Evolutionary conservation across 1,140 invertebrate species (phyloP), one percentile per base, ranked within the genome.

Genomic region (Heterodera schachtii): DNA sequence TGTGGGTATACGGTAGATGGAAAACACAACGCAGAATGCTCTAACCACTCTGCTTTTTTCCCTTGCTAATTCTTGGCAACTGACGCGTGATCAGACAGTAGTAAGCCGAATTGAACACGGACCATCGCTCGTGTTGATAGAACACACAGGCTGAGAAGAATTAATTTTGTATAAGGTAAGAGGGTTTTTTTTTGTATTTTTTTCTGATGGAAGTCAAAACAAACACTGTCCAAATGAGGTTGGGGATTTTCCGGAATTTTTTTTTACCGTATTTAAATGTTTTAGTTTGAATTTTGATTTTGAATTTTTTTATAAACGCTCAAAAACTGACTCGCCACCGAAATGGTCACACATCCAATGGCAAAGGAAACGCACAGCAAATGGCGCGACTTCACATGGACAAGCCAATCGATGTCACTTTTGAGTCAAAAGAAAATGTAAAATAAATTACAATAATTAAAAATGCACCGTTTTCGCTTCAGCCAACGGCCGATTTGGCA

Each of bases 71-170:
- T 19, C 80, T 41, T 21, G 31, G 31, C 31, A 78, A 98, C 2
- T 96, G 98, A 66, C 98, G 91, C 0, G 97, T 99, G 73, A 99
- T 96, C 90, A 99, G 98, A 90, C 97, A 99, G 90, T 98, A 99
- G 90, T 99, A 99, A 86, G 98, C 95, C 76, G 96, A 95, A 90
- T 99, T 96, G 88, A 98, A 97, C 90, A 98, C 97, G 80, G 94
- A 94, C 97, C 97, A 99, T 2, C 94, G 94, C 90, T 99, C 97
- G 89, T 96, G 97, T 60, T 78, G 74, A 71, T 89, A 87, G 80
- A 89, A 89, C 13, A 88, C 85, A 47, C 80, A 67, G 5, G 88
- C 90, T 41, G 83, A 87, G 74, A 87, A 64, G 57, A n/a, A n/a
- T n/a, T n/a, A n/a, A n/a, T n/a, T n/a, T n/a, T n/a, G n/a, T n/a